A percentile compares a stretch with the other conserved stretches of the same genome.
Evolutionary conservation across 2,113 vertebrate species (phyloP).

Genomic region (Lamprotornis superbus): DNA sequence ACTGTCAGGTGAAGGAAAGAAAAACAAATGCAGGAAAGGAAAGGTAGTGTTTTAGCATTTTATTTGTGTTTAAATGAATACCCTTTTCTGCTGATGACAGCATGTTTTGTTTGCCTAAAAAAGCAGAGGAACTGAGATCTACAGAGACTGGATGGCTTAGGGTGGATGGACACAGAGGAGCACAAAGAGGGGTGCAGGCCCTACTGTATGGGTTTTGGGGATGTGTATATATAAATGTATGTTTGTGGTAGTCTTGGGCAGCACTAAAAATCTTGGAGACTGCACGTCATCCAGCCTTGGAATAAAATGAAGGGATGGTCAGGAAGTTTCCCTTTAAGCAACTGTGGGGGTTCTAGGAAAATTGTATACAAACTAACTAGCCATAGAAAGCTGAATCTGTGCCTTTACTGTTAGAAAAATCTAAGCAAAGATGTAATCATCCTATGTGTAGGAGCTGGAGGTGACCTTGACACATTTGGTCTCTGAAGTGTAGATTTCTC

Average conservation of each 20-base stretch:
- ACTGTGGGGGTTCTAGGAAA: not conserved
- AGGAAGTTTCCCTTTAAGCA: not conserved
- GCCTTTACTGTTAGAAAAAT: not conserved
- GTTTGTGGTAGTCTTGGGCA: not conserved
- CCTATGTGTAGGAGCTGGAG: not conserved
- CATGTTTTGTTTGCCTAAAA: not conserved
- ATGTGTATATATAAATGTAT: too few relatives aligned
- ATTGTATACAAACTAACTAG: not conserved
- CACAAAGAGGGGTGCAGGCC: not conserved
- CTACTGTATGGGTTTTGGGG: not conserved
- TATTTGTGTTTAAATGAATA: not conserved
- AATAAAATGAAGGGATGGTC: not conserved
- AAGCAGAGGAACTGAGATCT: not conserved
- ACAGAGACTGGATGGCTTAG: not conserved
- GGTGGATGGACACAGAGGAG: not conserved
- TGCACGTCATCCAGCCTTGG: not conserved
- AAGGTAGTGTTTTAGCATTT: not conserved
- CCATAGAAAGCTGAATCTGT: not conserved
- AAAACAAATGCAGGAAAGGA: not conserved
- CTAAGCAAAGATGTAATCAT: rapidly evolving
- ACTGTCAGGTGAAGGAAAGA: not conserved
- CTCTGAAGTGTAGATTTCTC: not conserved
- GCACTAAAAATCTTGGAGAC: not conserved
- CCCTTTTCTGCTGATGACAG: not conserved
- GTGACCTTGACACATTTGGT: not conserved